Evolutionary conservation across 2,113 vertebrate genomes (phyloP).

Genomic region (Ondatra zibethicus): DNA sequence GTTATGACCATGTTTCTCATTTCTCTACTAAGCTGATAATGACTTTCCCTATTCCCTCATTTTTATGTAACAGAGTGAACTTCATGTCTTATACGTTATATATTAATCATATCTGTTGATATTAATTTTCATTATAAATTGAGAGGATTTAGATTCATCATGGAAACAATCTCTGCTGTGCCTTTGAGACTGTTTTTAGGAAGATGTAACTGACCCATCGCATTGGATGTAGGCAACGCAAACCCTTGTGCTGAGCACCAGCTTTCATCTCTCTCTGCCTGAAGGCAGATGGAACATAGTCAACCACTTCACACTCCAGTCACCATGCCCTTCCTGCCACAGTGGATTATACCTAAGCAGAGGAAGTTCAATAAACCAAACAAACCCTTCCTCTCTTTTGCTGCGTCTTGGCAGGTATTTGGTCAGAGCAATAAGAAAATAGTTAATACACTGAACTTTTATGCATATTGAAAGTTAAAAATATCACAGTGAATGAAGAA

Average conservation of each 20-base stretch:
- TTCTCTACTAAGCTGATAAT: not conserved
- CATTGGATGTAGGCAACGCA: rapidly evolving
- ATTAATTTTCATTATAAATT: not conserved
- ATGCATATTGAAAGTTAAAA: not conserved
- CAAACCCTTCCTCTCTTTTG: not conserved
- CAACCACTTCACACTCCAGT: rapidly evolving
- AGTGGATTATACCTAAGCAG: not conserved
- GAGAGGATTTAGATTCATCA: not conserved
- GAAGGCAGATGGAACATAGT: not conserved
- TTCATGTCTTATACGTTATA: not conserved
- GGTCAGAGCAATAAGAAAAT: not conserved
- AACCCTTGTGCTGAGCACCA: not conserved
- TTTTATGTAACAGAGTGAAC: not conserved
- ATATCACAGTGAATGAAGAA: not conserved
- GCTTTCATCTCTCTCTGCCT: not conserved
- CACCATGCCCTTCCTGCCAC: not conserved
- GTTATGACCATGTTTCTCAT: not conserved
- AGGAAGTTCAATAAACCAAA: not conserved
- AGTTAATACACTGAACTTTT: not conserved
- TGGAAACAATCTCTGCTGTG: too few relatives aligned
- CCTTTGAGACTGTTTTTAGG: not conserved
- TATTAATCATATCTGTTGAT: not conserved
- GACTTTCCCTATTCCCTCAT: not conserved
- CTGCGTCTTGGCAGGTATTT: not conserved
- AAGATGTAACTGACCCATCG: not conserved